Conservation (phyloP, 2,888 invertebrate species). For the Holacanthella duospinosa region DNA sequence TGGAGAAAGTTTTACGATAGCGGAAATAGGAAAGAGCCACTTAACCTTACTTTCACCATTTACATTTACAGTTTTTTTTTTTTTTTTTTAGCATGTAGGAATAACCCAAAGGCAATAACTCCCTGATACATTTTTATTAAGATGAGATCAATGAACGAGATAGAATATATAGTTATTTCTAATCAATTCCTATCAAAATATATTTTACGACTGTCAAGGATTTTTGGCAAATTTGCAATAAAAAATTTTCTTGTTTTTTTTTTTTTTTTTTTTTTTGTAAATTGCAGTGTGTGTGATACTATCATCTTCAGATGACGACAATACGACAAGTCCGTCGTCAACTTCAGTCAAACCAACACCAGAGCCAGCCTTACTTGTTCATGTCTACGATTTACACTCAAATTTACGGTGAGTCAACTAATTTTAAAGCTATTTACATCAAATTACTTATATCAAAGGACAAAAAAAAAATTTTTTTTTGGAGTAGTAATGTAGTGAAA, state of each 20-base stretch:
- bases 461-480: too few species aligned
- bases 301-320: not conserved
- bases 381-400: conserved; percentile 30
- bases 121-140: too few species aligned
- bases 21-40: not conserved
- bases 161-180: too few species aligned
- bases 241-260: not conserved
- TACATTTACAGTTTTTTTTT: too few species aligned
- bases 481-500: too few species aligned
- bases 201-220: too few species aligned
- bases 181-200: too few species aligned
- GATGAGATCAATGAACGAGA: too few species aligned
- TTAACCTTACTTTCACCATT: conserved; percentile 1
- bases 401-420: conserved; percentile 34
- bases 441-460: not conserved
- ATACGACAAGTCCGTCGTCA: conserved; percentile 11
- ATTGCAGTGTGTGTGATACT: not conserved
- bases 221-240: too few species aligned
- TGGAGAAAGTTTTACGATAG: not conserved
- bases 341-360: conserved; percentile 13
- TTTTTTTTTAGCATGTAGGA: not conserved
- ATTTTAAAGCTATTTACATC: too few species aligned
- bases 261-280: not conserved
- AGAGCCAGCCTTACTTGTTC: conserved; percentile 24
- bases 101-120: not conserved